These are phyloP conservation scores for Odontocolon sp. DNA, from an alignment of 2,888 invertebrate species.

Conservation along the genomic window DNA sequence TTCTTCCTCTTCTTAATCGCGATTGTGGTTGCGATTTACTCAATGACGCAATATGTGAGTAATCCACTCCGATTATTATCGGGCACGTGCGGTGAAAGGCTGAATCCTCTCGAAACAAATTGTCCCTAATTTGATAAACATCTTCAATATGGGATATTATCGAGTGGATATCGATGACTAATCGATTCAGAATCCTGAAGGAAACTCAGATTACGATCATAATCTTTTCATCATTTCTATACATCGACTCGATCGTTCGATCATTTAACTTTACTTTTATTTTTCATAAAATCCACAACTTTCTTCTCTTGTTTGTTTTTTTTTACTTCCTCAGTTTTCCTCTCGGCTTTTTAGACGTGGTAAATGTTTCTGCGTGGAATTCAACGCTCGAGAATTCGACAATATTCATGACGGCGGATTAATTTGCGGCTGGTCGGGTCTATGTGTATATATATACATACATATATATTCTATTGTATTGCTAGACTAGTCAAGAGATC, in stretches of 20 bases:
- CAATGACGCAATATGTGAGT: slow-evolving; percentile 50
- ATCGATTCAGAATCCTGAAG: background rate
- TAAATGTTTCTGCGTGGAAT: background rate
- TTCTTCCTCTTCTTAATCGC: background rate
- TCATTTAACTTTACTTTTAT: no score
- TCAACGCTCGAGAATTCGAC: background rate
- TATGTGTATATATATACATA: background rate
- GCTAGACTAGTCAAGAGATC: background rate
- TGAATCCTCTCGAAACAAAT: slow-evolving; percentile 26
- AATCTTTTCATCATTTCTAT: background rate
- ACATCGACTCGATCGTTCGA: no score
- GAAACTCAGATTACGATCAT: background rate
- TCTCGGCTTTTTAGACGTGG: no score
- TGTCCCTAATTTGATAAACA: background rate
- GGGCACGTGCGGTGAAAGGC: slow-evolving; percentile 29
- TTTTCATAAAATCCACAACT: no score
- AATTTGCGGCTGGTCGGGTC: background rate
- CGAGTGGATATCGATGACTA: background rate
- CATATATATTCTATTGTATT: background rate
- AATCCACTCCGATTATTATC: slow-evolving; percentile 33
- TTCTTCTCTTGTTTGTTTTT: background rate
- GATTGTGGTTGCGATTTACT: slow-evolving; percentile 3
- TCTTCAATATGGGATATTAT: background rate
- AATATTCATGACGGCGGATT: slow-evolving; percentile 6
- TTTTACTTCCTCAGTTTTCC: background rate